Conservation (phyloP, 1,140 invertebrate species). For the Musca vetustissima region DNA sequence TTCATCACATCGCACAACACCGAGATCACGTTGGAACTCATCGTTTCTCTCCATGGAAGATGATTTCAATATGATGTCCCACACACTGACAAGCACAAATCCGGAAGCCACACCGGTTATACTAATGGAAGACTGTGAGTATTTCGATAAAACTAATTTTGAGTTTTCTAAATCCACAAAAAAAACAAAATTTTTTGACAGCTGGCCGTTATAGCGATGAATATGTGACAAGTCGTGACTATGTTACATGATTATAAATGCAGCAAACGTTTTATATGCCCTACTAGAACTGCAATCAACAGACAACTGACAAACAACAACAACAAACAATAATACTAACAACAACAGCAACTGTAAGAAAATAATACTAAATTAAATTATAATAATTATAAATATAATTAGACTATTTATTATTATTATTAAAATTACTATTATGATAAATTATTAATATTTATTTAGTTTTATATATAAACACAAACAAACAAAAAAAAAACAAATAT, state of each 20-base stretch:
- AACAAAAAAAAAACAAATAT: constrained; percentile 1
- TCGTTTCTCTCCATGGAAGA: constrained; percentile 85
- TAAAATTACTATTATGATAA: no score
- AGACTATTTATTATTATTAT: no score
- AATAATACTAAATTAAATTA: background rate
- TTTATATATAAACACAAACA: constrained; percentile 12
- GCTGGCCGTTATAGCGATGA: constrained; percentile 48
- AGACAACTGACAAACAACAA: background rate
- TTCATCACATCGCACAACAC: constrained; percentile 59
- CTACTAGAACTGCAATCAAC: constrained; percentile 18
- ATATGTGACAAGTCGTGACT: constrained; percentile 45
- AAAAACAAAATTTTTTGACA: constrained; percentile 21
- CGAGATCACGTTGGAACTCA: constrained; percentile 76
- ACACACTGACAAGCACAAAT: constrained; percentile 65
- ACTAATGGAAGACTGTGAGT: constrained; percentile 71
- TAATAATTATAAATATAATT: no score
- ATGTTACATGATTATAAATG: constrained; percentile 42
- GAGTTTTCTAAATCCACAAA: background rate
- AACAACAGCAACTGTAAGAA: constrained; percentile 9
- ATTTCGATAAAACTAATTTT: background rate
- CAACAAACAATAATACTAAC: background rate
- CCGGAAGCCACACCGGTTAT: constrained; percentile 68
- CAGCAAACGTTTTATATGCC: constrained; percentile 14
- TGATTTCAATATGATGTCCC: constrained; percentile 89
- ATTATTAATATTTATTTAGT: constrained; percentile 1